Evolutionary conservation across 2,797 vertebrate genomes (phyloP).

Genomic region (Crypturellus tataupa): DNA sequence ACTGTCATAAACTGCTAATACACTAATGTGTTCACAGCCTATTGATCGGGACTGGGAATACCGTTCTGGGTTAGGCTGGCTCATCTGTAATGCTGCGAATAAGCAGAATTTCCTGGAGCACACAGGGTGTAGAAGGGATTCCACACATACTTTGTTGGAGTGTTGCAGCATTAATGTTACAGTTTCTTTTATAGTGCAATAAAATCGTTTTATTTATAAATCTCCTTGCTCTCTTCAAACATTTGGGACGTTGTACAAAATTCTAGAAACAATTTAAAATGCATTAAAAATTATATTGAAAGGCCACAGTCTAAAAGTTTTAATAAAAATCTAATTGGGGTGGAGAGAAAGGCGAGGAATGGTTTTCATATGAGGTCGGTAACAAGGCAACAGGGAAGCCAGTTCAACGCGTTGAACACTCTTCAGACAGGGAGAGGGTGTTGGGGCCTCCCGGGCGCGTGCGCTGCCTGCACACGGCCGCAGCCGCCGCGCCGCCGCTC

Average conservation of each 20-base stretch:
- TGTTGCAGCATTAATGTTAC: not conserved
- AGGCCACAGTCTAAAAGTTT: constrained; percentile 21
- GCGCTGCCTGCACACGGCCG: not conserved
- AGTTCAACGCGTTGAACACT: constrained; percentile 11
- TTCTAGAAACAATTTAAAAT: constrained; percentile 51
- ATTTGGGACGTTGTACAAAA: constrained; percentile 13
- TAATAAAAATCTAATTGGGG: constrained; percentile 54
- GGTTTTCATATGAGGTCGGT: constrained; percentile 5
- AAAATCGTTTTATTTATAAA: constrained; percentile 53
- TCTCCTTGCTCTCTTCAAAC: not conserved
- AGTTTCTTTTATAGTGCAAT: constrained; percentile 27
- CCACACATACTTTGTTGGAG: constrained; percentile 35
- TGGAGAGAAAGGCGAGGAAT: not conserved
- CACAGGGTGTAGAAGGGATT: not conserved
- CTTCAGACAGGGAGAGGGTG: not conserved
- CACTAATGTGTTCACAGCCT: constrained; percentile 68
- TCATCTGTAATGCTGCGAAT: constrained; percentile 52
- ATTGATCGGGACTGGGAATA: constrained; percentile 61
- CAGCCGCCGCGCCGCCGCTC: not conserved
- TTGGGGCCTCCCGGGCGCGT: rapidly evolving
- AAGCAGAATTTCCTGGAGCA: constrained; percentile 49
- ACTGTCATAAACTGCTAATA: constrained; percentile 73
- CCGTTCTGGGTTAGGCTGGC: constrained; percentile 39
- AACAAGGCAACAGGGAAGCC: constrained; percentile 5
- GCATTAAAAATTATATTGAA: constrained; percentile 56